Base-by-base conservation (phyloP, 1,140 invertebrate genomes). In the Cataglyphis hispanica region DNA sequence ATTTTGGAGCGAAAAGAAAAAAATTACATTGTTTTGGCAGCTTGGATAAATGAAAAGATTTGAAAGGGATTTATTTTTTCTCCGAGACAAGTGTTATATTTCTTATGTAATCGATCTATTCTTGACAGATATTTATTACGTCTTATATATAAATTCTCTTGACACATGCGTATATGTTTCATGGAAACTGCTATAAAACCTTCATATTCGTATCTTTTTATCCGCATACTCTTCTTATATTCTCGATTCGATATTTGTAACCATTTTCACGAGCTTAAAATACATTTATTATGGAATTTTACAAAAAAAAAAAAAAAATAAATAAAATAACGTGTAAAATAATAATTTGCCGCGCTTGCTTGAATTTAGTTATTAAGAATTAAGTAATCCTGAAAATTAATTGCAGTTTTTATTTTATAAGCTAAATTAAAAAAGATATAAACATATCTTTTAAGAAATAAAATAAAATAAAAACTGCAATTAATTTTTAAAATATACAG, bases 11-110 rank as follows among this genome's bases (percentile, higher is more conserved):
- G 25, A 58, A n/a, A n/a, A 40, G 8, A 43, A 25, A 64, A 64
- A 64, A 43, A 46, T 22, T 6, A 58, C 19, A 80, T 69, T 80
- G 16, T 56, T 43, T 46, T 25, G 22, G 13, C 43, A 69, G 63
- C 10, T 22, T 56, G 34, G n/a, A 56, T 70, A 50, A 53, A 56
- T 27, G 25, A 27, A 37, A 11, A 3, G 64, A 27, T n/a, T 72
- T 34, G 34, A 22, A 16, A 43, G 16, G 19, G n/a, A 64, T 77
- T 43, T 66, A 66, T 80, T 13, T 16, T 77, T 2, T 43, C 4
- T n/a, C n/a, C 10, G 31, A 11, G 27, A 37, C 31, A 61, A 43
- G 22, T 63, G 40, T 10, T 8, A 37, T 31, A 40, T 70, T 56
- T 56, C 10, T 19, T 27, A 5, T 19, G 19, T n/a, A 80, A 69